Conservation (phyloP, 2,113 vertebrate species). For the Brachypodius melanocephalos region DNA sequence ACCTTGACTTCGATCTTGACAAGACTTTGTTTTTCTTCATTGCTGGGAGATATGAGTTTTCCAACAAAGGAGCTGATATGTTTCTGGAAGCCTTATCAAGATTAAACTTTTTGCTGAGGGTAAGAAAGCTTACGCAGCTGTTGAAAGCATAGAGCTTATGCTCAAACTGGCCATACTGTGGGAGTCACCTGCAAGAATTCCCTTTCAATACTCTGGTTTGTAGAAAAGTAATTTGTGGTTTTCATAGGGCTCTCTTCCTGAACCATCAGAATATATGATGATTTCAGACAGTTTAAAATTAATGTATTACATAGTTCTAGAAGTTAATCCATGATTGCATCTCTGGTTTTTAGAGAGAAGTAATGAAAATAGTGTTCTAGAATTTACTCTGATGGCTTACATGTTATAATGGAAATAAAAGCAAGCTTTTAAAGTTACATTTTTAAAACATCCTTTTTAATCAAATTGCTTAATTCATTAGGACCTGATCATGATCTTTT, state of each 20-base stretch:
- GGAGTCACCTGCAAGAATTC: neutral
- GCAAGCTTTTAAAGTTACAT: neutral
- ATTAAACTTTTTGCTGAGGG: constrained; percentile 92
- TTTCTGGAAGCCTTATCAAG: constrained; percentile 94
- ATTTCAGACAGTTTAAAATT: neutral
- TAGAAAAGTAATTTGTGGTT: neutral
- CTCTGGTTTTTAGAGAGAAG: neutral
- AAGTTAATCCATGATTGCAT: neutral
- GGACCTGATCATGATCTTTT: neutral
- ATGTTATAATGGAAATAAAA: neutral
- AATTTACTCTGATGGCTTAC: neutral
- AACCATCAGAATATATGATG: neutral
- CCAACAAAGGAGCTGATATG: constrained; percentile 96
- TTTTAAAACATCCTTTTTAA: neutral
- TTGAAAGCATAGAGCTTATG: neutral
- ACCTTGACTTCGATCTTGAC: constrained; percentile 93
- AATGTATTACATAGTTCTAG: neutral
- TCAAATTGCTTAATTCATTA: neutral
- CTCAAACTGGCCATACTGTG: neutral
- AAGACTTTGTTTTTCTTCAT: constrained; percentile 97
- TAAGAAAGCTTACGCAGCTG: constrained; percentile 59
- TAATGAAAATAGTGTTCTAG: neutral
- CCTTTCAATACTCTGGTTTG: neutral
- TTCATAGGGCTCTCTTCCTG: neutral
- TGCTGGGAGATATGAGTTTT: constrained; percentile 94